Evolutionary conservation across 2,888 invertebrate genomes (phyloP).

Genomic region (Furcula furcula): DNA sequence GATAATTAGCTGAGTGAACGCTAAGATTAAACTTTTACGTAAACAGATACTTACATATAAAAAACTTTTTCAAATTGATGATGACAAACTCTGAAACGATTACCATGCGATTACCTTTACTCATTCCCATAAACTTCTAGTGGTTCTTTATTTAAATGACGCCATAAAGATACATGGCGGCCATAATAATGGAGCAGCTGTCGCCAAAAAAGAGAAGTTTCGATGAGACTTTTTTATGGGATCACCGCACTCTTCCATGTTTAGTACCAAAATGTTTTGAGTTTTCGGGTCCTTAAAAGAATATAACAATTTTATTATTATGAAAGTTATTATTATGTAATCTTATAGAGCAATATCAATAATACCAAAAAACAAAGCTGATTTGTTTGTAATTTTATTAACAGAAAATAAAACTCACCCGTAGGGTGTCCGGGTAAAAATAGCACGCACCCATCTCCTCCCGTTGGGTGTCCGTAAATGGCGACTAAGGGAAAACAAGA

Average conservation of each 20-base stretch:
- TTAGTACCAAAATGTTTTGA: slow-evolving; percentile 60
- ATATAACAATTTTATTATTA: slow-evolving; percentile 39
- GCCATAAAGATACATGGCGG: slow-evolving; percentile 66
- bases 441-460: no score
- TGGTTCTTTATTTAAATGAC: slow-evolving; percentile 69
- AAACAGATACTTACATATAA: no score
- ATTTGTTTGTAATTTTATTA: no score
- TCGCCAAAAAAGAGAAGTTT: slow-evolving; percentile 65
- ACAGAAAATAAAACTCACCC: no score
- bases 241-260: slow-evolving; percentile 53
- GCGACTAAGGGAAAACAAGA: no score
- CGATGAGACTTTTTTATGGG: slow-evolving; percentile 62
- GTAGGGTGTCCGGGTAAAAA: no score
- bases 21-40: no score
- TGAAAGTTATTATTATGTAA: slow-evolving; percentile 13
- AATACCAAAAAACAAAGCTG: no score
- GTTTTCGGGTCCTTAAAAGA: slow-evolving; percentile 30
- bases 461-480: no score
- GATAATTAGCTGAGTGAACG: no score
- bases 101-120: not conserved
- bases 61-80: not conserved
- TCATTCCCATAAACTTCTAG: slow-evolving; percentile 47
- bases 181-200: slow-evolving; percentile 69
- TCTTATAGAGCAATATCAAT: no score
- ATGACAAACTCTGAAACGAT: slow-evolving; percentile 1